Evolutionary conservation across 1,140 invertebrate genomes (phyloP), one percentile per base, ranked within the genome.

Genomic region (Drosophila pectinifera): DNA sequence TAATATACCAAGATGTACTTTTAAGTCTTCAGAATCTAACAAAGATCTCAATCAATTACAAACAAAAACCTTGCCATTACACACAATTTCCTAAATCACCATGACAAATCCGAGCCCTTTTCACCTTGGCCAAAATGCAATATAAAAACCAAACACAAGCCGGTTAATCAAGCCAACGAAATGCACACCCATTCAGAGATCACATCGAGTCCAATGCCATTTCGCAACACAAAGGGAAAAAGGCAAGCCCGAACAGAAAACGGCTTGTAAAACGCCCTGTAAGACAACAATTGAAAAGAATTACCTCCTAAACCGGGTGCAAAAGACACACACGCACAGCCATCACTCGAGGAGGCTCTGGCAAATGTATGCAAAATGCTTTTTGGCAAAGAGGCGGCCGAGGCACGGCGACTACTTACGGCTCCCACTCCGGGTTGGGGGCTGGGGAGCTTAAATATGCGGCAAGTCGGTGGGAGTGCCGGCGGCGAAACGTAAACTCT

Each of bases 251-350:
- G 6, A 70, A 69, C 48, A 49, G 16, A 73, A 78, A 86, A 65
- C 65, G 72, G 76, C 76, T 89, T 83, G 80, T 79, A 89, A 77
- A 89, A 70, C 76, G 73, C 49, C 58, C 75, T 83, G 64, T 80
- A 77, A 73, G 64, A 65, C 77, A 89, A 77, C 84, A 88, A 88
- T 88, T 88, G 84, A 88, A 88, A 89, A 69, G 83, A 88, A 88
- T 88, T 83, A 88, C 83, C 78, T 58, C 39, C 79, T 54, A 73
- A 55, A 49, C 64, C 65, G 41, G 62, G 14, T 43, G 49, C 39
- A 49, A 36, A 38, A 42, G 36, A 31, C 43, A 55, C 31, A 55
- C 49, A 48, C 39, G 36, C 46, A 48, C 20, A 46, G 16, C 34
- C 49, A 51, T 26, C 28, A 31, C 28, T 31, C 24, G 13, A 24